A percentile compares a stretch with the other conserved stretches of the same genome.
These are phyloP conservation scores for Amphipoea oculea DNA, from an alignment of 2,888 invertebrate genomes.

Conservation along the genomic window DNA sequence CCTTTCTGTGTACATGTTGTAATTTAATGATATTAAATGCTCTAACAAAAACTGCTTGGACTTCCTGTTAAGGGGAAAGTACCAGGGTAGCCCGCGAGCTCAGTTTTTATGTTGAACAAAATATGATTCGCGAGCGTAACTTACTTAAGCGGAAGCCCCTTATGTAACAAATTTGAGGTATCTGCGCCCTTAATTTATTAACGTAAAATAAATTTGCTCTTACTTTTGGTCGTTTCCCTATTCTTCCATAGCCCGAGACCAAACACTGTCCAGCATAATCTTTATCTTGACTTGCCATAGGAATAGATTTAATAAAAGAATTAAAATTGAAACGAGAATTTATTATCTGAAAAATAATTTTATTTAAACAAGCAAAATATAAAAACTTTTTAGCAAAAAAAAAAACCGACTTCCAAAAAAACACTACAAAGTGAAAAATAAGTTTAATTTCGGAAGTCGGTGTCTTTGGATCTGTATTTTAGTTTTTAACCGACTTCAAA, in stretches of 20 bases:
- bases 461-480: too few species aligned
- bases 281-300: conserved; percentile 62
- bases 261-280: conserved; percentile 76
- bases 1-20: neutral
- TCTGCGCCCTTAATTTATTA: neutral
- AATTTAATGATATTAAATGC: neutral
- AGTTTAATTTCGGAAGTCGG: too few species aligned
- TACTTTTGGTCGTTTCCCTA: conserved; percentile 13
- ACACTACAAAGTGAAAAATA: too few species aligned
- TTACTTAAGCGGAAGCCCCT: too few species aligned
- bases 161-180: neutral
- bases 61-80: neutral
- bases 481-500: too few species aligned
- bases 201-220: neutral
- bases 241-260: conserved; percentile 79
- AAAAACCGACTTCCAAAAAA: too few species aligned
- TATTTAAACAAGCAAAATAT: neutral
- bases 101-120: too few species aligned
- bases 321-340: conserved; percentile 66
- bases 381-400: too few species aligned
- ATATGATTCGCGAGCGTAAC: too few species aligned
- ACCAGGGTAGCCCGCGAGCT: too few species aligned
- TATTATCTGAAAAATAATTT: conserved; percentile 68
- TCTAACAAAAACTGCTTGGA: neutral
- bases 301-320: conserved; percentile 69